Base-by-base conservation (phyloP, 2,797 vertebrate genomes). In the Serranus cabrilla region DNA sequence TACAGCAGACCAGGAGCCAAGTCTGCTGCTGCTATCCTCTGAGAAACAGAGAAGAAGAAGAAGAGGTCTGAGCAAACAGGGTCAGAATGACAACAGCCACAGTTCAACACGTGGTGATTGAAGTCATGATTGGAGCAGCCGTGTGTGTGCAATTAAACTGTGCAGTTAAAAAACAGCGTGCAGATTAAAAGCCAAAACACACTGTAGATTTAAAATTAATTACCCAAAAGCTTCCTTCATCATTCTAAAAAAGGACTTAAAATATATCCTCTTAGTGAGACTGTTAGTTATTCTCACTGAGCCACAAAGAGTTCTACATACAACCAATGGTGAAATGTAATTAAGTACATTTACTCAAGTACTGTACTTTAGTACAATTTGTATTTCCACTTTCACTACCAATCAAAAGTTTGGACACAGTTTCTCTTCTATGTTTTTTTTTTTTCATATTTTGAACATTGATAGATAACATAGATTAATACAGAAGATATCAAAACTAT, bases 1-100 rank as follows among this genome's bases (percentile, higher is more conserved):
- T 98, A 99, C 87, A 94, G 96, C 84, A 99, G 93, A 40, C 96
- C 96, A 0, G 95, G 87, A 0, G 94, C 92, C 25, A 99, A 87
- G 59, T 96, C 94, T 0, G 84, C 87, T 0, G 98, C 98, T 0
- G 96, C 91, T 16, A 99, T 96, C 82, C 97, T 94, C 98, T 99
- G 94, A 58, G 74, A 91, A 49, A 54, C 58, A 72, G 45, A n/a
- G n/a, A n/a, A n/a, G 59, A 14, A 74, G 10, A 34, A 9, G 17
- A 72, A 6, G 20, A 65, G 34, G 63, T 31, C 18, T 21, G 40
- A 70, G 23, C 5, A 14, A 23, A 46, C 7, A 9, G 7, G 11
- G 27, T 72, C 31, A 64, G 37, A 45, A 45, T 6, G 12, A 70
- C 25, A 50, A 16, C 37, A 60, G 56, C 7, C 45, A 57, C 23